phyloP scores from a whole-genome alignment of 2,113 vertebrate species.

The Odontesthes bonariensis region DNA sequence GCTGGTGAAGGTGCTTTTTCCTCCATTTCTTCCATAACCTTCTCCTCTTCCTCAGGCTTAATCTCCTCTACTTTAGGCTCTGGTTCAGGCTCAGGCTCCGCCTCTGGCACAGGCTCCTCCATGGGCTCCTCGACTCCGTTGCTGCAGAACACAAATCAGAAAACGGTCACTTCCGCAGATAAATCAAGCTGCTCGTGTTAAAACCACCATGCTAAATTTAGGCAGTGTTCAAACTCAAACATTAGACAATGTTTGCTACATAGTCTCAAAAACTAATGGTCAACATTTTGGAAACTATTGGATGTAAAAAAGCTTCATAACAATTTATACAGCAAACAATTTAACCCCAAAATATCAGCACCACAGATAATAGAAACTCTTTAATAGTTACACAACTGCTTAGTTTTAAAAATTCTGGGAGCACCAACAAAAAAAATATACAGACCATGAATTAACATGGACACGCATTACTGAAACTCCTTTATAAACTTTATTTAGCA shows the following conservation, averaged over 20 bases:
- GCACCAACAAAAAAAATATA: no score
- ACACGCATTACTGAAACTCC: no score
- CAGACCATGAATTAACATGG: no score
- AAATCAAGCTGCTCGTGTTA: neutral
- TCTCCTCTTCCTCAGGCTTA: conserved; percentile 90
- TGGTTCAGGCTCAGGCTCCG: conserved; percentile 76
- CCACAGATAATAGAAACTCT: no score
- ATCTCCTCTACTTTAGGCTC: conserved; percentile 87
- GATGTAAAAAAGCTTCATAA: no score
- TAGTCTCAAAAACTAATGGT: neutral
- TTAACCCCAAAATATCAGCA: no score
- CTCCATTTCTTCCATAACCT: conserved; percentile 90
- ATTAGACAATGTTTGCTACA: neutral
- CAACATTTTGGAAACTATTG: no score
- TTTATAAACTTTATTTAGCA: no score
- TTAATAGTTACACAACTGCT: no score
- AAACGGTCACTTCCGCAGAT: neutral
- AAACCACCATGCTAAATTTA: neutral
- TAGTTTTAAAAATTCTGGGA: no score
- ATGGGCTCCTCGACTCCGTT: conserved; percentile 82
- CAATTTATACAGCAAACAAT: no score
- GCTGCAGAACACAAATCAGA: conserved; percentile 50
- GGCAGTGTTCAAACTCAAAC: no score
- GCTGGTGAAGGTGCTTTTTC: conserved; percentile 91
- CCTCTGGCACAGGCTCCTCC: conserved; percentile 79